Evolutionary conservation across 2,113 vertebrate genomes (phyloP).

Genomic region (Vireo altiloquus): DNA sequence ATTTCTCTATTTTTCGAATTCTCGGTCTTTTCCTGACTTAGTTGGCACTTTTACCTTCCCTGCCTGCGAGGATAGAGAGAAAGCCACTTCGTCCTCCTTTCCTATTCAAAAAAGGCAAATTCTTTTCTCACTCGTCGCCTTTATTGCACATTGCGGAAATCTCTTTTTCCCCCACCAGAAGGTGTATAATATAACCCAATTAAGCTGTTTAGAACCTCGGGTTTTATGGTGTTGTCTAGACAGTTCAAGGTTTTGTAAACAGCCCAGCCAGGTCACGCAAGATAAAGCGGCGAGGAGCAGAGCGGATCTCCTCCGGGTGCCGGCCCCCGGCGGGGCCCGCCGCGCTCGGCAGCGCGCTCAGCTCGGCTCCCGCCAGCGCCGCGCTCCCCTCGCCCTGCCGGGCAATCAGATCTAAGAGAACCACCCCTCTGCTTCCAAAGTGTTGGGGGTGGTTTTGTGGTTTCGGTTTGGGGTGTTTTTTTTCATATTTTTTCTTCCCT

Average conservation of each 20-base stretch:
- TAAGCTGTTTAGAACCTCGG: slow-evolving; percentile 93
- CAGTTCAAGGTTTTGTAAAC: slow-evolving; percentile 99
- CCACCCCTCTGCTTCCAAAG: background rate
- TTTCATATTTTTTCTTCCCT: too few relatives aligned
- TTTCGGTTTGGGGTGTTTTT: background rate
- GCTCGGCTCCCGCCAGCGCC: background rate
- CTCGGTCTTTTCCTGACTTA: background rate
- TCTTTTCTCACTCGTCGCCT: slow-evolving; percentile 74
- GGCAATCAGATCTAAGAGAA: background rate
- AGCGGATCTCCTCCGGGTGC: slow-evolving; percentile 49
- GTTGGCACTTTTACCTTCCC: slow-evolving; percentile 57
- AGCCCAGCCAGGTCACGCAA: slow-evolving; percentile 82
- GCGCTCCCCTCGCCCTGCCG: background rate
- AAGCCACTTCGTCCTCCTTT: slow-evolving; percentile 42
- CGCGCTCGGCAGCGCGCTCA: background rate
- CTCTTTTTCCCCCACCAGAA: slow-evolving; percentile 81
- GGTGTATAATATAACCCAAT: slow-evolving; percentile 97
- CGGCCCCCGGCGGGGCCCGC: background rate
- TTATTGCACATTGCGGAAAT: slow-evolving; percentile 86
- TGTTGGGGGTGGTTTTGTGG: background rate
- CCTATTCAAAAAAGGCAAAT: slow-evolving; percentile 67
- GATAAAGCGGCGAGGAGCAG: slow-evolving; percentile 71
- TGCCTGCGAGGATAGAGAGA: slow-evolving; percentile 28
- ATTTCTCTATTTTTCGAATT: background rate
- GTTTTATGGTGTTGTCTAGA: slow-evolving; percentile 99